phyloP scores from a whole-genome alignment of 2,888 invertebrate genomes.

The Athalia rosae region DNA sequence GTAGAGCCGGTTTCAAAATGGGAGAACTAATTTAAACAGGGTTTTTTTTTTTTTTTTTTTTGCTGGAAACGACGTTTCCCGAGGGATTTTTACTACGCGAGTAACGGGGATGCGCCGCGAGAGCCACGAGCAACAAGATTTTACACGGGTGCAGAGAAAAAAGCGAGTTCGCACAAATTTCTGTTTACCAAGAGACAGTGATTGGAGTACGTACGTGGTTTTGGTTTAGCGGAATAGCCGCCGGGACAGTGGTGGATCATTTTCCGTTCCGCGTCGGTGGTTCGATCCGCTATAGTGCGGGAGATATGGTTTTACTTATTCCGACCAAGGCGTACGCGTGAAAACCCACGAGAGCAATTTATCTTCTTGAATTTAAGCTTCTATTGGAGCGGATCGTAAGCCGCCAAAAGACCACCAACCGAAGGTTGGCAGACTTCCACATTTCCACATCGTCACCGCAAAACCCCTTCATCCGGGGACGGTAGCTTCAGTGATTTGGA shows the following conservation, averaged over 20 bases:
- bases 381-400: conserved; percentile 60
- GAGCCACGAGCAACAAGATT: no score
- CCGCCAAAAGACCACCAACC: conserved; percentile 66
- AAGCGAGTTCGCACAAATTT: no score
- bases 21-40: conserved; percentile 7
- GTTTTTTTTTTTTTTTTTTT: no score
- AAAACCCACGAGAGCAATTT: conserved; percentile 57
- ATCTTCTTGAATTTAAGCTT: conserved; percentile 66
- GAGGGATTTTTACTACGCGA: no score
- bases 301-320: conserved; percentile 38
- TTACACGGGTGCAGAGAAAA: no score
- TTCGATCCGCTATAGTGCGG: not conserved
- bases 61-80: no score
- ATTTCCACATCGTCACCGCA: conserved; percentile 72
- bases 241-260: not conserved
- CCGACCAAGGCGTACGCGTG: conserved; percentile 39
- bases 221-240: not conserved
- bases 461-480: conserved; percentile 70
- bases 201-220: no score
- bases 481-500: conserved; percentile 68
- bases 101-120: no score
- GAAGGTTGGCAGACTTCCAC: conserved; percentile 71
- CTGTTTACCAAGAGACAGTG: no score
- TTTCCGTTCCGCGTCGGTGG: not conserved
- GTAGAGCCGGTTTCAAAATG: not conserved